These are phyloP conservation scores for Ophioninae sp. DNA, from an alignment of 2,888 invertebrate species.

Conservation along the genomic window DNA sequence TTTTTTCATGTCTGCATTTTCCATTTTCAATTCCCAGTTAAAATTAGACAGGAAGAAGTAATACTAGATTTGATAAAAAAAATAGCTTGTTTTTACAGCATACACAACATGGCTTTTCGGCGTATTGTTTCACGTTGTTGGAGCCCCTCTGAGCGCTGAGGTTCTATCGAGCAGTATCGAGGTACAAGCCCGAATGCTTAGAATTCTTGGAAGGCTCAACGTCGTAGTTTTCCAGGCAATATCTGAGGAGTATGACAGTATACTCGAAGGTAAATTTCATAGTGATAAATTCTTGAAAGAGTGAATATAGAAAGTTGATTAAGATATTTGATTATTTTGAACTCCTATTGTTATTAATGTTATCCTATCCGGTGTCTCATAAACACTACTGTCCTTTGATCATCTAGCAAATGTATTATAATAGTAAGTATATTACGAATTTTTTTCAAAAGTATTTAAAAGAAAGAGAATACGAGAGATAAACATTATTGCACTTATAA, in stretches of 20 bases:
- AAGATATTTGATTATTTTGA: not conserved
- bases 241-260: constrained; percentile 71
- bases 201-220: constrained; percentile 73
- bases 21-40: not conserved
- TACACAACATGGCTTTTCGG: constrained; percentile 87
- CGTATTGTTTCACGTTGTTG: constrained; percentile 85
- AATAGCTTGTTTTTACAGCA: constrained; percentile 73
- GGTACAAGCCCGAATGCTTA: constrained; percentile 76
- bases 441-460: not conserved
- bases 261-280: constrained; percentile 70
- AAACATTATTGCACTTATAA: not conserved
- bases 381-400: no score
- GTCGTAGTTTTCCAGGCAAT: constrained; percentile 71
- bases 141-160: constrained; percentile 77
- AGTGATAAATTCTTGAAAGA: no score
- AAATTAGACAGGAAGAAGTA: constrained; percentile 63
- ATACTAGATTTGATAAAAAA: not conserved
- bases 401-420: no score
- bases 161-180: constrained; percentile 72
- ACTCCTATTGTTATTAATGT: not conserved
- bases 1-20: not conserved
- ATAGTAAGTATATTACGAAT: not conserved
- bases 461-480: not conserved
- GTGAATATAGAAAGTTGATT: not conserved
- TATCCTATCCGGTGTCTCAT: no score